Conservation (phyloP, 1,140 invertebrate species). For the Drosophila sp. region DNA sequence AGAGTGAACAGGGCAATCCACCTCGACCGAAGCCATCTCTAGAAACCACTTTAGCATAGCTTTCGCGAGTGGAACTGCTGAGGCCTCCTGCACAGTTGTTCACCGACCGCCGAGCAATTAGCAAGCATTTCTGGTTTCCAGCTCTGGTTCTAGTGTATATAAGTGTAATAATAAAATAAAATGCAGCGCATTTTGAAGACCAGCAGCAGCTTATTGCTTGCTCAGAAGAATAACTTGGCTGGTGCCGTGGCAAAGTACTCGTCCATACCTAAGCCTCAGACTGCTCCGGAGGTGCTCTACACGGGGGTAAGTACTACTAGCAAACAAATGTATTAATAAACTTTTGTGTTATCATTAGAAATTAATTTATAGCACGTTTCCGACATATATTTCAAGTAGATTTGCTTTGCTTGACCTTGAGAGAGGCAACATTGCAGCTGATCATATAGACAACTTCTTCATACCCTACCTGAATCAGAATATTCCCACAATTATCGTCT, state of each 20-base stretch:
- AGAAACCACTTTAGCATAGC: conserved; percentile 20
- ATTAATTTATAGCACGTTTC: neutral
- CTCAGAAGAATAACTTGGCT: conserved; percentile 45
- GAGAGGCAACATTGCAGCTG: neutral
- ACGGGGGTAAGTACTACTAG: conserved; percentile 67
- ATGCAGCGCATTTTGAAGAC: conserved; percentile 71
- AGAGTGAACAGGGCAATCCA: neutral
- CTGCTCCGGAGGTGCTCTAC: conserved; percentile 70
- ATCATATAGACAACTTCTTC: neutral
- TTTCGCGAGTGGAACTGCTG: conserved; percentile 34
- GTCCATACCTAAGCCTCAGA: conserved; percentile 65
- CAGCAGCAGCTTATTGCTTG: conserved; percentile 50
- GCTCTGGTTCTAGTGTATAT: conserved; percentile 7
- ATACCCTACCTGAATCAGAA: neutral
- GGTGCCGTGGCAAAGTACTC: conserved; percentile 57
- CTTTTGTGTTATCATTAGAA: conserved; percentile 21
- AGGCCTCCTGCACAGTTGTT: conserved; percentile 35
- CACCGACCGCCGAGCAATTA: conserved; percentile 38
- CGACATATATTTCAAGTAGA: neutral
- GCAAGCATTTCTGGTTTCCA: conserved; percentile 37
- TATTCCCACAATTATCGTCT: neutral
- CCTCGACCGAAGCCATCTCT: neutral
- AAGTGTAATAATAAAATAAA: conserved; percentile 29
- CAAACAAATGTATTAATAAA: neutral
- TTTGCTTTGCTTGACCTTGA: conserved; percentile 25